These are phyloP conservation scores for Malachius bipustulatus DNA, from an alignment of 2,888 invertebrate species.

Conservation along the genomic window DNA sequence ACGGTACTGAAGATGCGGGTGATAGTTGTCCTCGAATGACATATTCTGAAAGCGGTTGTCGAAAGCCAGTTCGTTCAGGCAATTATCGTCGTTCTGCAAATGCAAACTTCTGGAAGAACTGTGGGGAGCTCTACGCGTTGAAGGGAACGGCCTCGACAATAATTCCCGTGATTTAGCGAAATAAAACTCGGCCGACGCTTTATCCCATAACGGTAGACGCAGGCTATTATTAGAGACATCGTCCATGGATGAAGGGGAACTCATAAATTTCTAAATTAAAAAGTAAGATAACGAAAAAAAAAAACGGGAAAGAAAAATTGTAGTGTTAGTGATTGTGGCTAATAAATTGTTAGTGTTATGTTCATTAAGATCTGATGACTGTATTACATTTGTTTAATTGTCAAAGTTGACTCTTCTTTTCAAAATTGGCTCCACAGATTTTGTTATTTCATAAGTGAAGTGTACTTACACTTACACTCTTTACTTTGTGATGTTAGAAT, in stretches of 20 bases:
- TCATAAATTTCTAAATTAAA: constrained; percentile 32
- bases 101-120: constrained; percentile 33
- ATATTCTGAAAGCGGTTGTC: constrained; percentile 28
- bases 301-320: constrained; percentile 12
- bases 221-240: constrained; percentile 35
- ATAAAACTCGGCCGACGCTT: constrained; percentile 61
- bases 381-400: too few species aligned
- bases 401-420: too few species aligned
- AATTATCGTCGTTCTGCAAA: constrained; percentile 19
- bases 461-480: too few species aligned
- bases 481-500: too few species aligned
- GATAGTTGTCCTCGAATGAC: constrained; percentile 26
- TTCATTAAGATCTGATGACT: too few species aligned
- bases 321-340: constrained; percentile 18
- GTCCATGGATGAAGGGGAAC: constrained; percentile 42
- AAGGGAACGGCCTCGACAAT: constrained; percentile 45
- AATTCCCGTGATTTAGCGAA: constrained; percentile 61
- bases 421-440: too few species aligned
- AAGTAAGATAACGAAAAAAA: constrained; percentile 17
- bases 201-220: constrained; percentile 56
- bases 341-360: too few species aligned
- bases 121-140: constrained; percentile 25
- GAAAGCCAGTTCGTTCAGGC: constrained; percentile 21
- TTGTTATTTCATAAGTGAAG: too few species aligned
- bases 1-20: constrained; percentile 23